These are phyloP conservation scores for Phataginus tricuspis DNA, from an alignment of 2,797 vertebrate genomes.

Conservation along the genomic window DNA sequence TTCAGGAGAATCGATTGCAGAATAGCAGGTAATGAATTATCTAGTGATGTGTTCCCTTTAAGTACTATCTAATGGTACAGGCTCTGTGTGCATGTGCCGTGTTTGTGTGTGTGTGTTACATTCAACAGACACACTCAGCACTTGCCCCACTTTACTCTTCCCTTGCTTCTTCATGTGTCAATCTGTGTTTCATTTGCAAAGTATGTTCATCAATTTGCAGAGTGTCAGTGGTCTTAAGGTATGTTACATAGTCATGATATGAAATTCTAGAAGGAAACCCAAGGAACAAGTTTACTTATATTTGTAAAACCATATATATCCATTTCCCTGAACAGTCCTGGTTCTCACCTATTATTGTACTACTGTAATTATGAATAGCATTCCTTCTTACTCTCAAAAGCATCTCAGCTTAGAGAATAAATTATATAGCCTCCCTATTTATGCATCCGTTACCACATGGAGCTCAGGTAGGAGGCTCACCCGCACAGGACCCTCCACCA, in stretches of 20 bases:
- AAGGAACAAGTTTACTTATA: not conserved
- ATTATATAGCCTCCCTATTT: not conserved
- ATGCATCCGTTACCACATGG: not conserved
- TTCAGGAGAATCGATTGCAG: not conserved
- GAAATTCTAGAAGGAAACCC: not conserved
- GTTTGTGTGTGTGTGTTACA: not conserved
- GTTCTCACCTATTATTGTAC: not conserved
- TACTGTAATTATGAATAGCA: not conserved
- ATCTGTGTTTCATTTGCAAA: not conserved
- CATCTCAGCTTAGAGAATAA: not conserved
- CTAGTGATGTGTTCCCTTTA: slow-evolving; percentile 1
- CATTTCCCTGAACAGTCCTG: not conserved
- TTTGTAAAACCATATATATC: not conserved
- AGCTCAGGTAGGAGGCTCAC: not conserved
- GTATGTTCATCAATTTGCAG: not conserved
- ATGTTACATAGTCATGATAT: not conserved
- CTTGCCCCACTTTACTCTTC: not conserved
- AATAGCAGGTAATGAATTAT: slow-evolving; percentile 8
- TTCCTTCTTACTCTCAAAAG: not conserved
- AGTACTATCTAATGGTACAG: not conserved
- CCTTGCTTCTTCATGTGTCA: not conserved
- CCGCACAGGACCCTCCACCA: not conserved
- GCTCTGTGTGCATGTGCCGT: not conserved
- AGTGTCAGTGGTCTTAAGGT: not conserved
- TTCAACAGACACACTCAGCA: not conserved